A percentile compares a stretch with the other conserved stretches of the same genome.
phyloP scores from a whole-genome alignment of 2,888 invertebrate species.

The Zonitis immaculata region DNA sequence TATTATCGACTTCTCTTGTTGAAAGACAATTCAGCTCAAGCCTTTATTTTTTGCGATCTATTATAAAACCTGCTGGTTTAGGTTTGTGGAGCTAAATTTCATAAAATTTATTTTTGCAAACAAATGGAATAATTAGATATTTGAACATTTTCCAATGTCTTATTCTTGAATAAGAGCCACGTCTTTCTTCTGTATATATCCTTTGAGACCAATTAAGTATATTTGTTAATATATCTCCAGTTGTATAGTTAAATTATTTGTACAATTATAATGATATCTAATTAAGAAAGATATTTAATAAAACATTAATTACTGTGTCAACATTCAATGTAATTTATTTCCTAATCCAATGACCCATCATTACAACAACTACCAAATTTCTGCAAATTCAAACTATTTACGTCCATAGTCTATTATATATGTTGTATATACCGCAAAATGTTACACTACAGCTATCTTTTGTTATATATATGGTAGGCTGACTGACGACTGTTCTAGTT shows the following conservation, averaged over 20 bases:
- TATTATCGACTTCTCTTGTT: too few relatives aligned
- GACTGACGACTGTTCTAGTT: not conserved
- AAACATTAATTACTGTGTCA: constrained; percentile 29
- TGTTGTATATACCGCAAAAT: not conserved
- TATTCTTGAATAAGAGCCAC: not conserved
- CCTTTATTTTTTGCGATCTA: too few relatives aligned
- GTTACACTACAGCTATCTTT: not conserved
- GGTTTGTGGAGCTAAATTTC: too few relatives aligned
- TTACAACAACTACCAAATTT: not conserved
- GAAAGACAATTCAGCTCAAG: too few relatives aligned
- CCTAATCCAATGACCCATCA: constrained; percentile 12
- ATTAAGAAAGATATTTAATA: constrained; percentile 33
- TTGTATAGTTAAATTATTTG: constrained; percentile 24
- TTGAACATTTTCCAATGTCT: not conserved
- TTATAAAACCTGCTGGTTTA: too few relatives aligned
- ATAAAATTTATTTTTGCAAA: too few relatives aligned
- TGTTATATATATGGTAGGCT: not conserved
- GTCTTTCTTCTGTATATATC: not conserved
- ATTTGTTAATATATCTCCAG: constrained; percentile 10
- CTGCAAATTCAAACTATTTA: not conserved
- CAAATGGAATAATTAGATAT: not conserved
- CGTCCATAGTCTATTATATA: too few relatives aligned
- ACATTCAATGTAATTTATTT: constrained; percentile 29
- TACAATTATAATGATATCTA: constrained; percentile 26
- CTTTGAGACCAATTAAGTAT: constrained; percentile 5